Evolutionary conservation across 2,113 vertebrate genomes (phyloP).

Genomic region (Syrmaticus mikado): DNA sequence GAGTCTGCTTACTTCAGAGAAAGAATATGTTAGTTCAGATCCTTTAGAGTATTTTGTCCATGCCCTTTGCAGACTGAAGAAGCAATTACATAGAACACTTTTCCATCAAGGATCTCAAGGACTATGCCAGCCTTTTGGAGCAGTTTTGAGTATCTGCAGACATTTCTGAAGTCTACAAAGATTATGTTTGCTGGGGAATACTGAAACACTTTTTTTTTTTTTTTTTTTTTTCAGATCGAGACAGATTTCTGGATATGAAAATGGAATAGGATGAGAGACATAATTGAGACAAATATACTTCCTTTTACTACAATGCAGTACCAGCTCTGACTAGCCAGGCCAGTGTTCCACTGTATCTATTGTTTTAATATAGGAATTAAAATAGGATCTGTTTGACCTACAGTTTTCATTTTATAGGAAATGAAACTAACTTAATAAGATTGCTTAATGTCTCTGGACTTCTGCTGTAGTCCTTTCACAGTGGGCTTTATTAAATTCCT

Average conservation of each 20-base stretch:
- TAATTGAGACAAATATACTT: not conserved
- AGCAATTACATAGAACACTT: not conserved
- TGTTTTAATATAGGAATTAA: not conserved
- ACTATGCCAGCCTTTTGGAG: not conserved
- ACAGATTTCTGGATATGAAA: not conserved
- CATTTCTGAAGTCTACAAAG: not conserved
- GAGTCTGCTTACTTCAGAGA: not conserved
- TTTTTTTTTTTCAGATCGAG: not conserved
- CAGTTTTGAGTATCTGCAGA: not conserved
- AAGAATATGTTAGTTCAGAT: not conserved
- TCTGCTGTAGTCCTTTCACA: not conserved
- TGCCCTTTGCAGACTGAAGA: not conserved
- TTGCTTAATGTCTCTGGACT: not conserved
- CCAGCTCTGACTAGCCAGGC: not conserved
- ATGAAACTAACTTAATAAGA: not conserved
- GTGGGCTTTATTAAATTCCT: not conserved
- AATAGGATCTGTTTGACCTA: not conserved
- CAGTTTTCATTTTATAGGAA: not conserved
- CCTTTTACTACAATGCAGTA: not conserved
- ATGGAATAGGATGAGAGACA: not conserved
- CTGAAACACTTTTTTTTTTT: not conserved
- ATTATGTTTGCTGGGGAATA: not conserved
- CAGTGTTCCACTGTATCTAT: not conserved
- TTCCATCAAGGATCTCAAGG: not conserved
- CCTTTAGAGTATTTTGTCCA: not conserved